These are phyloP conservation scores for Acholoe squamosa DNA, from an alignment of 2,888 invertebrate species.

Conservation along the genomic window DNA sequence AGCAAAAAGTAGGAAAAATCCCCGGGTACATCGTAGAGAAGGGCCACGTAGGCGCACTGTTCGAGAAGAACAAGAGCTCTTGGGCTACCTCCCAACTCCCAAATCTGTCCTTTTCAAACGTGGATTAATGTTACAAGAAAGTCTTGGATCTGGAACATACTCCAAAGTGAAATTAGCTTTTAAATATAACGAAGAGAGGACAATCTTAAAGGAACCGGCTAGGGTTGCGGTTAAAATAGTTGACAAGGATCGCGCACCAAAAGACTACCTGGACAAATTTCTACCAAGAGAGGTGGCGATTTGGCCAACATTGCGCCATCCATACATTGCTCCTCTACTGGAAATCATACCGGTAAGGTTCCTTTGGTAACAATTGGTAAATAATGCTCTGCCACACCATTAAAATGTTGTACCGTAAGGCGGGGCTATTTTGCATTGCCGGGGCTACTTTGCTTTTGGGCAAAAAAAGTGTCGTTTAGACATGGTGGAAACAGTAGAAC, in stretches of 20 bases:
- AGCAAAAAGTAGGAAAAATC: too few species aligned
- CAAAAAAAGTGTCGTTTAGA: not conserved
- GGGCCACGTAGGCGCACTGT: too few species aligned
- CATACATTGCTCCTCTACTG: conserved; percentile 72
- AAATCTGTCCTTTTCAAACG: conserved; percentile 79
- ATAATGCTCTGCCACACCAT: not conserved
- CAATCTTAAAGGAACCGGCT: not conserved
- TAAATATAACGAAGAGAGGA: not conserved
- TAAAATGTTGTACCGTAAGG: not conserved
- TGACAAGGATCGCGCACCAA: conserved; percentile 72
- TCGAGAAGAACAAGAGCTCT: too few species aligned
- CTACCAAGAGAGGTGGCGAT: conserved; percentile 75
- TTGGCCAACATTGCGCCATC: conserved; percentile 75
- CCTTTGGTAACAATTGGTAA: not conserved
- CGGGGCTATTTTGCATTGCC: too few species aligned
- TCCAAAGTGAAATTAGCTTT: conserved; percentile 76
- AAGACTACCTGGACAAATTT: conserved; percentile 75
- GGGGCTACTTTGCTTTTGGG: too few species aligned
- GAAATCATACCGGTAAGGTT: conserved; percentile 69
- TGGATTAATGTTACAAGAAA: conserved; percentile 78
- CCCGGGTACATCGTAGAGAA: too few species aligned
- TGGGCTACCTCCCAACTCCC: conserved; percentile 75
- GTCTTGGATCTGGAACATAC: conserved; percentile 81
- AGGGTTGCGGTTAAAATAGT: conserved; percentile 74
- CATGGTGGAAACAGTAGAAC: not conserved